phyloP scores from a whole-genome alignment of 1,140 invertebrate genomes.

The Theocolax elegans region DNA sequence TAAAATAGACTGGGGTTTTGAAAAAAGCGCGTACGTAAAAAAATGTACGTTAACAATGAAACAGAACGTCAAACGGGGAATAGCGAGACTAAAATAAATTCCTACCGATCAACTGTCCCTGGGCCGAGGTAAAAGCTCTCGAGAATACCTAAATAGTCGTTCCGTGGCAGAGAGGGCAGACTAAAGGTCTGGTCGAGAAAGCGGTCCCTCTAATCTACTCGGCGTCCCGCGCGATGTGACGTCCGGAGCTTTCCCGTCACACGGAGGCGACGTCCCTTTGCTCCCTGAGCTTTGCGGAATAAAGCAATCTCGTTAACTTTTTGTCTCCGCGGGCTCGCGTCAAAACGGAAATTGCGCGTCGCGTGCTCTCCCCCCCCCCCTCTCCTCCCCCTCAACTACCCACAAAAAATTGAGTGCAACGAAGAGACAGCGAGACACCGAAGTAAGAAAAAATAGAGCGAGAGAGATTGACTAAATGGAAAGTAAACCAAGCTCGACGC shows the following conservation, averaged over 20 bases:
- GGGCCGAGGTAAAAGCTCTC: background rate
- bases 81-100: too few species aligned
- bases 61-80: too few species aligned
- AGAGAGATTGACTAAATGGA: background rate
- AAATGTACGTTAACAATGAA: too few species aligned
- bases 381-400: too few species aligned
- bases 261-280: background rate
- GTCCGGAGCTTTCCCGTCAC: conserved; percentile 10
- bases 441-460: background rate
- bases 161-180: too few species aligned
- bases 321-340: conserved; percentile 12
- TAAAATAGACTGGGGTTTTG: too few species aligned
- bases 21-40: too few species aligned
- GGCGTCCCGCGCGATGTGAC: conserved; percentile 16
- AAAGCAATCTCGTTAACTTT: conserved; percentile 43
- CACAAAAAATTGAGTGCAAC: conserved; percentile 9
- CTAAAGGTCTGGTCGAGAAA: too few species aligned
- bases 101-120: background rate
- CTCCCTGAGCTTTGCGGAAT: conserved; percentile 20
- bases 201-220: conserved; percentile 28
- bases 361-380: too few species aligned
- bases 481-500: background rate
- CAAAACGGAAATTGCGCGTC: conserved; percentile 39
- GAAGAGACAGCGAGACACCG: background rate
- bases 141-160: conserved; percentile 5